A percentile compares a stretch with the other conserved stretches of the same genome.
phyloP scores from a whole-genome alignment of 2,113 vertebrate genomes.

The Cyprinus carpio region DNA sequence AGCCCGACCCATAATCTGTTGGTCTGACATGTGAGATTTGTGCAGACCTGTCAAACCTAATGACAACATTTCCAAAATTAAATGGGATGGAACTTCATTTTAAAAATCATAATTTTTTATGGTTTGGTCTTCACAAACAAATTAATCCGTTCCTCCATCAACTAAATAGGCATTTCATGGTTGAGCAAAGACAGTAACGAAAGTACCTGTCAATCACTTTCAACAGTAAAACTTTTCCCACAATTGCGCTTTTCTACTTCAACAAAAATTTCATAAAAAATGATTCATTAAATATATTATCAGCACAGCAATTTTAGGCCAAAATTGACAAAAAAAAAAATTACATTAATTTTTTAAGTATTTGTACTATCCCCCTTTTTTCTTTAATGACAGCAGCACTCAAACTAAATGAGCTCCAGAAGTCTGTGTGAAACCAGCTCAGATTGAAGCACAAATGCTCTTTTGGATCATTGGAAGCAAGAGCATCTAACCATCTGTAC shows the following conservation, averaged over 20 bases:
- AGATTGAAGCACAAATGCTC: neutral
- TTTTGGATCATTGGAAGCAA: no score
- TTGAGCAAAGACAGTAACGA: slow-evolving; percentile 29
- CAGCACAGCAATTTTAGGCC: neutral
- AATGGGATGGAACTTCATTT: slow-evolving; percentile 13
- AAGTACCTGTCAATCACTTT: neutral
- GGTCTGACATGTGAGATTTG: slow-evolving; percentile 18
- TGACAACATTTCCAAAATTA: neutral
- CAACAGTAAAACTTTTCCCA: neutral
- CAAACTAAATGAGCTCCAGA: no score
- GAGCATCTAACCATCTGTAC: no score
- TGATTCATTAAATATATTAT: neutral
- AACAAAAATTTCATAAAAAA: neutral
- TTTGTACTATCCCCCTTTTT: neutral
- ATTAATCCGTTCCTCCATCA: slow-evolving; percentile 23
- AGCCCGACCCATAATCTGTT: slow-evolving; percentile 15
- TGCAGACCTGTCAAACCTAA: slow-evolving; percentile 6
- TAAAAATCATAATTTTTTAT: neutral
- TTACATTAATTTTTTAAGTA: neutral
- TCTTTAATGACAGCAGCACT: neutral
- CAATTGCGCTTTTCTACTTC: neutral
- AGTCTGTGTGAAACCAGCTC: neutral
- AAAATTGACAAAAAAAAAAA: neutral
- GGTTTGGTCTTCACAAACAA: slow-evolving; percentile 19
- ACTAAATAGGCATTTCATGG: slow-evolving; percentile 24